Conservation (phyloP, 92 coral and sea anemone genomes). For the Parazoanthus atlanticus region DNA sequence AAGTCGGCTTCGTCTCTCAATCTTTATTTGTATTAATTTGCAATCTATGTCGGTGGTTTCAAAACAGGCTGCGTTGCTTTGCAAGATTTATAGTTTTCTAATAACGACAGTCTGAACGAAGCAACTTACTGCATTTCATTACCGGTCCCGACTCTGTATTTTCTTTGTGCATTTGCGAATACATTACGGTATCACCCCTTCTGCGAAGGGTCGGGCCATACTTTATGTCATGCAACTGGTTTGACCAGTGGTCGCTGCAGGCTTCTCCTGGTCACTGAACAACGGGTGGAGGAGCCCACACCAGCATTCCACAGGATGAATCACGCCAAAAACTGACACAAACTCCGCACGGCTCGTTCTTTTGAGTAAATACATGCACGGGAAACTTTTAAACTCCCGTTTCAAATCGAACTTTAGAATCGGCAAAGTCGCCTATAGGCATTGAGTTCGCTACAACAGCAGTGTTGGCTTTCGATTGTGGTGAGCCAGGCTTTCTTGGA, state of each 20-base stretch:
- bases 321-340: not conserved
- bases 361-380: not conserved
- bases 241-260: not conserved
- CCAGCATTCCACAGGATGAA: not conserved
- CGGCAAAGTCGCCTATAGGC: conserved; percentile 72
- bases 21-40: not conserved
- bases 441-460: conserved; percentile 85
- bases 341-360: not conserved
- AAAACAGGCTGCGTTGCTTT: not conserved
- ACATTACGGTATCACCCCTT: not conserved
- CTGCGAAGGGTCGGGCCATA: not conserved
- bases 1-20: not conserved
- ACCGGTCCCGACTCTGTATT: not conserved
- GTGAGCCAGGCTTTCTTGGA: conserved; percentile 51
- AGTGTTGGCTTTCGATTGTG: conserved; percentile 69
- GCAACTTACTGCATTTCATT: not conserved
- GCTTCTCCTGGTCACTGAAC: not conserved
- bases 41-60: not conserved
- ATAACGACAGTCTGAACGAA: not conserved
- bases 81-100: not conserved
- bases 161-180: not conserved
- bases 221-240: not conserved
- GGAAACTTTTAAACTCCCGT: conserved; percentile 68
- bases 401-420: conserved; percentile 73
- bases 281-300: not conserved